A percentile compares a stretch with the other conserved stretches of the same genome.
Conservation (phyloP, 2,797 vertebrate genomes). For the Aotus griseimembra region DNA sequence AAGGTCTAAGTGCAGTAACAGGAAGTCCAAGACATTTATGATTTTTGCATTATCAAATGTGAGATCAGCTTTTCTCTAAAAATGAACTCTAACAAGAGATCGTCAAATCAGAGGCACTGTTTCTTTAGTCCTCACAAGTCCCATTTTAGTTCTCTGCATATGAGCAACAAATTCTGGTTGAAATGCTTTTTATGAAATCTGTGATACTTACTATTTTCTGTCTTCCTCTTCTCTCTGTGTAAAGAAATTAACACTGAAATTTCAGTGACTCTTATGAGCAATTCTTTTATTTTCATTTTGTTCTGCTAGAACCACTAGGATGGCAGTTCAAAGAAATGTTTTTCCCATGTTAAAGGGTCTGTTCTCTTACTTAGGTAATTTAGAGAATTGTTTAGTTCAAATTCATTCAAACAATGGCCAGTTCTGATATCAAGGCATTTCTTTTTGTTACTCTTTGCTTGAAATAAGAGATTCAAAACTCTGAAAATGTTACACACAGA, state of each 20-base stretch:
- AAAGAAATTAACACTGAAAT: slow-evolving; percentile 52
- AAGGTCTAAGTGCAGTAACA: background rate
- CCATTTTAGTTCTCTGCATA: background rate
- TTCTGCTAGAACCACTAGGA: background rate
- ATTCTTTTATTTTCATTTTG: slow-evolving; percentile 53
- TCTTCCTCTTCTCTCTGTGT: background rate
- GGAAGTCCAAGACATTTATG: background rate
- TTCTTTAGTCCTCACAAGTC: background rate
- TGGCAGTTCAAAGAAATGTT: slow-evolving; percentile 11
- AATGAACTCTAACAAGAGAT: background rate
- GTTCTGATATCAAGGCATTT: slow-evolving; percentile 26
- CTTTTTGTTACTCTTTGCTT: slow-evolving; percentile 48
- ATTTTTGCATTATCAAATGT: slow-evolving; percentile 28
- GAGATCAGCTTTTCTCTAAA: background rate
- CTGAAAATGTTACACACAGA: background rate
- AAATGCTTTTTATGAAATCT: slow-evolving; percentile 40
- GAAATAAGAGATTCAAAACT: slow-evolving; percentile 59
- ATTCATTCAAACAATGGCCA: slow-evolving; percentile 10
- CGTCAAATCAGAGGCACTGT: background rate
- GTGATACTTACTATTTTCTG: slow-evolving; percentile 3
- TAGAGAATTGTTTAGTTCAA: slow-evolving; percentile 48
- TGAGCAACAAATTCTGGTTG: slow-evolving; percentile 14
- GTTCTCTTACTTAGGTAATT: slow-evolving; percentile 27
- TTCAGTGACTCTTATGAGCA: background rate
- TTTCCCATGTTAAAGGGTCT: background rate